Base-by-base conservation (phyloP, 2,888 invertebrate species). In the Synanthedon myopaeformis region DNA sequence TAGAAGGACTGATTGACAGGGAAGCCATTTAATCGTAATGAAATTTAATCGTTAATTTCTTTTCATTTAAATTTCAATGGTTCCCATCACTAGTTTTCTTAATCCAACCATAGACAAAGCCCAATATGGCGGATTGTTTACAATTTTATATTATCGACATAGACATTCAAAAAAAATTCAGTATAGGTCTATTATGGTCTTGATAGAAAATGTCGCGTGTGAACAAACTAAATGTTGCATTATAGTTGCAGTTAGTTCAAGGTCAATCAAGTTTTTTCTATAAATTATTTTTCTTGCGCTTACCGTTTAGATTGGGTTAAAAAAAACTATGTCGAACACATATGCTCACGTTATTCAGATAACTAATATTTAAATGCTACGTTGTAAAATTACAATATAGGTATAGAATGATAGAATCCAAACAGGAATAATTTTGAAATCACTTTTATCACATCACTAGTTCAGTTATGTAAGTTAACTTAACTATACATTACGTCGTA, bases 361-460 rank as follows among this genome's bases (percentile, higher is more conserved):
- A 71, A 70, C 69, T 72, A 74, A 75, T 66, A 73, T 70, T 72
- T 68, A 62, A 66, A 63, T 59, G 64, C 73, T 71, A 74, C n/a
- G 13, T 13, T 45, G 8, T n/a, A 45, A 14, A 45, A 45, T 45
- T 11, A 45, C 45, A 14, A 45, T 13, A 11, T 23, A 3, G 4
- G 1, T 19, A 0, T 23, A 2, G 17, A 17, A 23, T 5, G 4
- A 23, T 5, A 5, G 5, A 23, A 23, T 23, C 23, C 23, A 5
- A 23, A 23, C 23, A 6, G 6, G 6, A 45, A 12, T n/a, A 42
- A 42, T 45, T n/a, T 45, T 14, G 45, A 17, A 8, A 64, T 68
- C 76, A 79, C 79, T 23, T 5, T 19, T 23, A 64, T 68, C 77
- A 79, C 80, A 75, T 75, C 76, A 80, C 80, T 75, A 58, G 65